A percentile compares a stretch with the other conserved stretches of the same genome.
Conservation (phyloP, 1,140 invertebrate species). For the Venturia canescens region DNA sequence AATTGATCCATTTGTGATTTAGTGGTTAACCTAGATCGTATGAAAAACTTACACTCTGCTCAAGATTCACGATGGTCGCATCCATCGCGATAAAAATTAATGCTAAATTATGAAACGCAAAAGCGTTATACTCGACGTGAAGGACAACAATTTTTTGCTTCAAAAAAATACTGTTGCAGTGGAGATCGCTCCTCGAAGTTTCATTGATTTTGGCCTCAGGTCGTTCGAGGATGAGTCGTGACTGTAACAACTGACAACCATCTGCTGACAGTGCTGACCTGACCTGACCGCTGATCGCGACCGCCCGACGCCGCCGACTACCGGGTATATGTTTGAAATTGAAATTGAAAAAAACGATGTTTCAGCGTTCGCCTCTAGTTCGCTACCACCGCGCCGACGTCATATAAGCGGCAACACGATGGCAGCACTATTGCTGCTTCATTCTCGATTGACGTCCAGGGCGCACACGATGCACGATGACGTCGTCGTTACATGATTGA, state of each 20-base stretch:
- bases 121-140: conserved; percentile 2
- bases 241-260: too few species aligned
- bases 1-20: not conserved
- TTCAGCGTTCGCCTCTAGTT: too few species aligned
- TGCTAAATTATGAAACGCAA: not conserved
- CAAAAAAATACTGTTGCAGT: conserved; percentile 26
- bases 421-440: conserved; percentile 46
- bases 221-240: conserved; percentile 22
- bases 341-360: conserved; percentile 38
- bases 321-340: conserved; percentile 52
- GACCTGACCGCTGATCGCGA: too few species aligned
- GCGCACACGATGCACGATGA: conserved; percentile 23
- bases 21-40: not conserved
- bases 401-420: conserved; percentile 45
- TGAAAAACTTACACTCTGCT: conserved; percentile 65
- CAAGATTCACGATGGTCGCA: conserved; percentile 66
- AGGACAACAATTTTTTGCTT: conserved; percentile 49
- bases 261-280: too few species aligned
- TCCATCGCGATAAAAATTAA: conserved; percentile 58
- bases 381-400: too few species aligned
- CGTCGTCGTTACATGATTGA: not conserved
- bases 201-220: conserved; percentile 62
- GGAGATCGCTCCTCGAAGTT: conserved; percentile 47
- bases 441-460: conserved; percentile 21
- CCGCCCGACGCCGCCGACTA: too few species aligned